Evolutionary conservation across 2,113 vertebrate species (phyloP).

Genomic region (Sterrhoptilus dennistouni): DNA sequence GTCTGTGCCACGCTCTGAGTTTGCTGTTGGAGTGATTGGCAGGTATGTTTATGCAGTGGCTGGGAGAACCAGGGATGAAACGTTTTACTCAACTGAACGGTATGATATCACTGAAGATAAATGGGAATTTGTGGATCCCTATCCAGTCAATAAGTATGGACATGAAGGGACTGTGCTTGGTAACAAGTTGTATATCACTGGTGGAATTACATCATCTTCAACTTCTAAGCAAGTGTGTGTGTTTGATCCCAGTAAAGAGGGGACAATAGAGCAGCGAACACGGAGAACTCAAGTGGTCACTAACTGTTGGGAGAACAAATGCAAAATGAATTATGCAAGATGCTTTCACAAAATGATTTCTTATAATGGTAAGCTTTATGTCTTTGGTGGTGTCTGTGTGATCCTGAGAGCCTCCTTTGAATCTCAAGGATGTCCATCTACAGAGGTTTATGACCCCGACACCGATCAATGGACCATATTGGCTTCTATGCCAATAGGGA

Average conservation of each 20-base stretch:
- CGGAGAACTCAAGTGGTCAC: slow-evolving; percentile 87
- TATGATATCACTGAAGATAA: slow-evolving; percentile 96
- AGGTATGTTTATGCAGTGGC: slow-evolving; percentile 96
- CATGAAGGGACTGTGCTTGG: slow-evolving; percentile 96
- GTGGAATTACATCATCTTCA: slow-evolving; percentile 97
- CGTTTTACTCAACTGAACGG: slow-evolving; percentile 96
- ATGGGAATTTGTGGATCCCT: slow-evolving; percentile 98
- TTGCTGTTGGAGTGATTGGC: slow-evolving; percentile 96
- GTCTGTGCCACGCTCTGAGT: slow-evolving; percentile 97
- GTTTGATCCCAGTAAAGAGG: slow-evolving; percentile 95
- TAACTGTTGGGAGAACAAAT: slow-evolving; percentile 99
- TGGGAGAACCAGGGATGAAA: slow-evolving; percentile 95
- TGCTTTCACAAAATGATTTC: slow-evolving; percentile 99
- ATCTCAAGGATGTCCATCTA: slow-evolving; percentile 98
- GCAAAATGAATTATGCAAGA: slow-evolving; percentile 99
- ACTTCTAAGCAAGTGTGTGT: slow-evolving; percentile 98
- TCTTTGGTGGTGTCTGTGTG: slow-evolving; percentile 97
- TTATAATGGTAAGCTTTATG: slow-evolving; percentile 97
- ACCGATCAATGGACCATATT: slow-evolving; percentile 98
- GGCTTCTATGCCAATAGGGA: slow-evolving; percentile 98
- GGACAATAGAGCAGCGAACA: slow-evolving; percentile 85
- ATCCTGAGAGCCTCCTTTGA: slow-evolving; percentile 97
- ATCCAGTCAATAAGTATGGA: slow-evolving; percentile 97
- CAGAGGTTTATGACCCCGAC: slow-evolving; percentile 95
- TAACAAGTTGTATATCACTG: slow-evolving; percentile 95